Evolutionary conservation across 92 coral and sea anemone genomes (phyloP).

Genomic region (Palythoa grandiflora): DNA sequence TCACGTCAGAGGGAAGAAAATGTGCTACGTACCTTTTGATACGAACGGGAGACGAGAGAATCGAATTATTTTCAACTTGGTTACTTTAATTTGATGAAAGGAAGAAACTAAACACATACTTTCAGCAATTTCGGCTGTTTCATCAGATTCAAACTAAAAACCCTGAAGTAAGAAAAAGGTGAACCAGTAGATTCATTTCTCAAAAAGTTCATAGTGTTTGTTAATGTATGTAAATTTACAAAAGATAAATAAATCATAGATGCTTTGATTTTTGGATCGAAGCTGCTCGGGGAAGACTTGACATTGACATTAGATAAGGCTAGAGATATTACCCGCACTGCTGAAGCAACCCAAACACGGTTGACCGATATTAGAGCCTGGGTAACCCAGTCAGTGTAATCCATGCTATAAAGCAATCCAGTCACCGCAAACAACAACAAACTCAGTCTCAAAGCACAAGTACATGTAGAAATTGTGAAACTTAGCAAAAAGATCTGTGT

Average conservation of each 20-base stretch:
- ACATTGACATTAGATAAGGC: conserved; percentile 58
- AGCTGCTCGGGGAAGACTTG: conserved; percentile 67
- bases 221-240: conserved; percentile 64
- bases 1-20: conserved; percentile 41
- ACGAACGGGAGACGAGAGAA: conserved; percentile 71
- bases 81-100: conserved; percentile 32
- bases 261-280: conserved; percentile 61
- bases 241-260: conserved; percentile 62
- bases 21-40: conserved; percentile 54
- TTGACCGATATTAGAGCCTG: not conserved
- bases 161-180: conserved; percentile 54
- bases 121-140: not conserved
- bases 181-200: conserved; percentile 72
- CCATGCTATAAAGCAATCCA: conserved; percentile 58
- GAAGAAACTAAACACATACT: conserved; percentile 47
- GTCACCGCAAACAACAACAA: not conserved
- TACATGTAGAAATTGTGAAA: conserved; percentile 12
- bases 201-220: conserved; percentile 68
- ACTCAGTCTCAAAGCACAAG: conserved; percentile 18
- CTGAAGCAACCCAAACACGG: conserved; percentile 49
- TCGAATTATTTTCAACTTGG: conserved; percentile 62
- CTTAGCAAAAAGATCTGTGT: conserved; percentile 6
- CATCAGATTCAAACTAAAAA: conserved; percentile 54
- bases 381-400: too few relatives aligned
- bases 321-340: conserved; percentile 52